These are phyloP conservation scores for Acyrthosiphon pisum DNA, from an alignment of 1,140 invertebrate species.

Conservation along the genomic window DNA sequence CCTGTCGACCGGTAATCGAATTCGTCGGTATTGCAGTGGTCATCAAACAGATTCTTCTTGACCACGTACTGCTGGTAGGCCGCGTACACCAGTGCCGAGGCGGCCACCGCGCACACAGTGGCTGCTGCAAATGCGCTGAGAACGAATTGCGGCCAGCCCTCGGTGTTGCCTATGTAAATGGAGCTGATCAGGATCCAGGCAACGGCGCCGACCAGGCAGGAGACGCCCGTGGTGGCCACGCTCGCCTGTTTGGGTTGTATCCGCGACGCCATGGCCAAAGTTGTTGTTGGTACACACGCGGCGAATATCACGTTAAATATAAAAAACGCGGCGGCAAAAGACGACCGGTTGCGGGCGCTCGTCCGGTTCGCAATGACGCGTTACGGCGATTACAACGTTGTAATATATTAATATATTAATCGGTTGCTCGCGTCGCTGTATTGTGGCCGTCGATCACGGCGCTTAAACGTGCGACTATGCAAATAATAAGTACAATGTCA, in stretches of 20 bases:
- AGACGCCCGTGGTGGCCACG: background rate
- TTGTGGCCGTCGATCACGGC: background rate
- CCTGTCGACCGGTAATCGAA: conserved; percentile 8
- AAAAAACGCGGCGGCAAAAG: background rate
- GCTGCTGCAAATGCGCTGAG: conserved; percentile 3
- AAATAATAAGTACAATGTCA: background rate
- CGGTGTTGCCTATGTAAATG: background rate
- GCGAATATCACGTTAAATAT: background rate
- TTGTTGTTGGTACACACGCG: background rate
- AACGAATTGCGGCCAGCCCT: background rate
- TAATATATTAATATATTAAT: no score
- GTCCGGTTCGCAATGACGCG: background rate
- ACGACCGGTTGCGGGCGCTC: background rate
- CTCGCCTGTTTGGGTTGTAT: conserved; percentile 27
- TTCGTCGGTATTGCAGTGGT: background rate
- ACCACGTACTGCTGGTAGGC: conserved; percentile 22
- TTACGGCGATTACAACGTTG: no score
- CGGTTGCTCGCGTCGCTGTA: no score
- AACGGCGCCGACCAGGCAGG: conserved; percentile 10
- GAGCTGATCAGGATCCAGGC: conserved; percentile 25
- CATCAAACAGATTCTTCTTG: background rate
- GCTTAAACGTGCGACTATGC: background rate
- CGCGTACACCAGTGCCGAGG: background rate
- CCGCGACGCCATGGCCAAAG: background rate
- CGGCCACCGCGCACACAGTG: background rate